phyloP scores from a whole-genome alignment of 2,888 invertebrate species.

The Synergus itoensis region DNA sequence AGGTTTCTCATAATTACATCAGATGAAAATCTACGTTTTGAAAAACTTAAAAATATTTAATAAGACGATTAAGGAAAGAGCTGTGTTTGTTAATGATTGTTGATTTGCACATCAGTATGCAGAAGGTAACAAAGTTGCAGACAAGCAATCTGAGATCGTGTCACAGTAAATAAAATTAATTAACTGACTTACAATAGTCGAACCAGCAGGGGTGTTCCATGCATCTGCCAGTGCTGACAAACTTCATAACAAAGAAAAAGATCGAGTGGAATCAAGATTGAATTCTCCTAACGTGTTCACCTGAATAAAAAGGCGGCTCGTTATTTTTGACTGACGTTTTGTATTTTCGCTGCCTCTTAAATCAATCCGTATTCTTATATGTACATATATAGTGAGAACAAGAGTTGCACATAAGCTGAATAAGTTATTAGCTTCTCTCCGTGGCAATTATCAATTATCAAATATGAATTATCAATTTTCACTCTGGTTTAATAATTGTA shows the following conservation, averaged over 20 bases:
- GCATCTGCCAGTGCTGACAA: conserved; percentile 33
- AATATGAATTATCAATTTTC: not conserved
- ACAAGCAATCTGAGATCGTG: conserved; percentile 30
- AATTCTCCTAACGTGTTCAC: conserved; percentile 18
- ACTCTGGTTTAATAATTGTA: not conserved
- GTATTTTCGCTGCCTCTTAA: conserved; percentile 27
- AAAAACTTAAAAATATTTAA: not conserved
- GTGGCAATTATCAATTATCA: not conserved
- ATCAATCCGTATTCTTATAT: conserved; percentile 10
- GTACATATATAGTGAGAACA: not conserved
- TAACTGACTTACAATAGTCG: conserved; percentile 29
- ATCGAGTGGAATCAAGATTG: conserved; percentile 24
- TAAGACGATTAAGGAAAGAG: not conserved
- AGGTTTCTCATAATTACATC: too few relatives aligned
- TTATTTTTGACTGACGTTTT: conserved; percentile 36
- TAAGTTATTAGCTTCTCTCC: not conserved
- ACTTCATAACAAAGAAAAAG: conserved; percentile 28
- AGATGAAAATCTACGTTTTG: not conserved
- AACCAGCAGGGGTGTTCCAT: conserved; percentile 31
- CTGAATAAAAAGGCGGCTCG: conserved; percentile 13
- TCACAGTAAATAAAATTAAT: conserved; percentile 37
- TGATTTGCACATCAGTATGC: conserved; percentile 32
- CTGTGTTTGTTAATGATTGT: not conserved
- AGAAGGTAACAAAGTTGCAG: conserved; percentile 27
- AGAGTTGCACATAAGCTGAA: not conserved